phyloP scores from a whole-genome alignment of 2,888 invertebrate species.

The Biston stratarius region DNA sequence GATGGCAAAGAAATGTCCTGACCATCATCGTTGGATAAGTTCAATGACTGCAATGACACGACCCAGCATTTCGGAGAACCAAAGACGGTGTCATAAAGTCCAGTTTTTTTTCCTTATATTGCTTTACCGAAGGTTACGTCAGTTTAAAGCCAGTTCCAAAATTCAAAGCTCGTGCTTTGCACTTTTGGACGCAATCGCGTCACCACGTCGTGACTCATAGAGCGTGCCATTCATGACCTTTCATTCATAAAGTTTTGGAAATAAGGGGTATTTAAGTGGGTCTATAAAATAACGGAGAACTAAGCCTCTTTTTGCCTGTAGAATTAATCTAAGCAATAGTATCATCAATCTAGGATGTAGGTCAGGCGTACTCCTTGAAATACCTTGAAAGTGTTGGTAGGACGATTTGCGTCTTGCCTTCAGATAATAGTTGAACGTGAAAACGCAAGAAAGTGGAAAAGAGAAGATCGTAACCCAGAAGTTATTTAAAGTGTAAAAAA shows the following conservation, averaged over 20 bases:
- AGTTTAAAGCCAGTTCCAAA: constrained; percentile 1
- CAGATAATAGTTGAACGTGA: too few relatives aligned
- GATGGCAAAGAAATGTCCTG: background rate
- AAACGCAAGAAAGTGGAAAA: too few relatives aligned
- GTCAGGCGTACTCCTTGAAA: too few relatives aligned
- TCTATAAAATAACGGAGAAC: too few relatives aligned
- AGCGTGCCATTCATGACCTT: constrained; percentile 7
- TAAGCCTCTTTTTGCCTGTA: too few relatives aligned
- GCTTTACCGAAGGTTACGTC: constrained; percentile 9
- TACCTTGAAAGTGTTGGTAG: too few relatives aligned
- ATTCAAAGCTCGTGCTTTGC: constrained; percentile 8
- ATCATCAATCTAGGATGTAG: too few relatives aligned
- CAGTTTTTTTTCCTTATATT: background rate
- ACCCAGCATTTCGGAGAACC: background rate
- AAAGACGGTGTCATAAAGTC: background rate
- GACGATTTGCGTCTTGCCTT: too few relatives aligned
- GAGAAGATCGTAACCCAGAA: too few relatives aligned
- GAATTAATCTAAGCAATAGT: too few relatives aligned
- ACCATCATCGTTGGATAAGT: background rate
- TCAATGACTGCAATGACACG: background rate
- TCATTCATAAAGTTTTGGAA: constrained; percentile 1
- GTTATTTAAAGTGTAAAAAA: too few relatives aligned
- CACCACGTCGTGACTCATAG: background rate
- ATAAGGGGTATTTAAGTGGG: background rate
- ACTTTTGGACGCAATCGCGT: constrained; percentile 15